Percentiles rank a stretch among this genome's conserved stretches.
These are phyloP conservation scores for Scomber japonicus DNA, from an alignment of 2,113 vertebrate species.

Conservation along the genomic window DNA sequence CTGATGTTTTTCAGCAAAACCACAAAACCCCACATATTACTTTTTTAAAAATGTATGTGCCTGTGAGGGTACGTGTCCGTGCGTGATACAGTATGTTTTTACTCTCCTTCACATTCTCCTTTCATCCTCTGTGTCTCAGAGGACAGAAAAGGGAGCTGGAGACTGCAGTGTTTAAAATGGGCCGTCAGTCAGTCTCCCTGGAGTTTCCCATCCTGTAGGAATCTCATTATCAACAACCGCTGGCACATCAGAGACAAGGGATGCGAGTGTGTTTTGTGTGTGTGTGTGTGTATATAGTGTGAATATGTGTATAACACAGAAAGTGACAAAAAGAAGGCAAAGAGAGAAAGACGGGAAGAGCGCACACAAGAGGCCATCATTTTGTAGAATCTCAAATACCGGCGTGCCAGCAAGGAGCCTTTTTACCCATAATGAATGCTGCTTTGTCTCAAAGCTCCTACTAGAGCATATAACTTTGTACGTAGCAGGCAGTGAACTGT, in stretches of 20 bases:
- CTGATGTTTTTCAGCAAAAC: slow-evolving; percentile 32
- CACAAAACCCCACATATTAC: slow-evolving; percentile 11
- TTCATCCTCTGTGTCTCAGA: slow-evolving; percentile 61
- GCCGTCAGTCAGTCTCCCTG: slow-evolving; percentile 76
- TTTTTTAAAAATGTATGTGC: neutral
- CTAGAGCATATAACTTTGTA: slow-evolving; percentile 12
- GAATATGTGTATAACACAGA: slow-evolving; percentile 47
- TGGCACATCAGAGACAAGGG: slow-evolving; percentile 73
- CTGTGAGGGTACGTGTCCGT: slow-evolving; percentile 4
- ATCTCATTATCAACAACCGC: slow-evolving; percentile 82
- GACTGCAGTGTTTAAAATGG: slow-evolving; percentile 78
- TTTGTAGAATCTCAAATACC: slow-evolving; percentile 69
- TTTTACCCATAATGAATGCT: slow-evolving; percentile 55
- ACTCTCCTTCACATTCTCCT: slow-evolving; percentile 46
- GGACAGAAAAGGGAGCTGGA: slow-evolving; percentile 57
- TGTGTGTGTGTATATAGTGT: slow-evolving; percentile 20
- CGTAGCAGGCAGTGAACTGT: neutral
- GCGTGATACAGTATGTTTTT: slow-evolving; percentile 51
- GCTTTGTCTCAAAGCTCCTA: slow-evolving; percentile 45
- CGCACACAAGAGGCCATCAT: slow-evolving; percentile 65
- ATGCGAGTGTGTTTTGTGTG: slow-evolving; percentile 56
- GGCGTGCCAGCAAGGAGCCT: slow-evolving; percentile 60
- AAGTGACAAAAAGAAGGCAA: slow-evolving; percentile 46
- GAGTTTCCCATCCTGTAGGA: slow-evolving; percentile 79
- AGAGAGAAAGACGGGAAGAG: slow-evolving; percentile 28